phyloP scores from a whole-genome alignment of 2,797 vertebrate genomes.

The Leptodactylus fallax region DNA sequence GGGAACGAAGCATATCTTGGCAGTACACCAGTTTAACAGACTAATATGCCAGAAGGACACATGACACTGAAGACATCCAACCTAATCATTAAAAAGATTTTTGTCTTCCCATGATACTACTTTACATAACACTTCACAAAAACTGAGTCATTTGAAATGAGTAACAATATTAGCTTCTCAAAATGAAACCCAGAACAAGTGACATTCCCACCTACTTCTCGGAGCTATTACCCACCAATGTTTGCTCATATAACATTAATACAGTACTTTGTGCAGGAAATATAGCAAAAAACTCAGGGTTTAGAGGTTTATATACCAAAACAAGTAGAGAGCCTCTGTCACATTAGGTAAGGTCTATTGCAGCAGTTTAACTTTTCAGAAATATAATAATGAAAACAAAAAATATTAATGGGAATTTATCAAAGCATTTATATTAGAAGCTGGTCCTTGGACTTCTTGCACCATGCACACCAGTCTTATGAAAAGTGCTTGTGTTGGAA shows the following conservation, averaged over 20 bases:
- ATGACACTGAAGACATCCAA: background rate
- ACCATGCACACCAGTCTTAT: no score
- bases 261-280: background rate
- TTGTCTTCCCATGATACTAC: conserved; percentile 26
- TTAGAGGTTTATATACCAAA: background rate
- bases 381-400: background rate
- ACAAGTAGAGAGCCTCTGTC: background rate
- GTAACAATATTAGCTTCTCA: background rate
- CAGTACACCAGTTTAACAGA: conserved; percentile 25
- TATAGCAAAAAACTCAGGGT: background rate
- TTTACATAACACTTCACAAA: conserved; percentile 18
- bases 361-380: background rate
- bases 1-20: conserved; percentile 54
- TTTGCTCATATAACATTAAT: background rate
- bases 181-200: background rate
- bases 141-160: background rate
- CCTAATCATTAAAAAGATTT: background rate
- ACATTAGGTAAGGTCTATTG: background rate
- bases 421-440: no score
- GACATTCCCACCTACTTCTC: background rate
- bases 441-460: no score
- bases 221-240: background rate
- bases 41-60: conserved; percentile 38
- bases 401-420: background rate
- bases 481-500: no score